Conservation (phyloP, 2,888 invertebrate genomes). For the Arctia plantaginis region DNA sequence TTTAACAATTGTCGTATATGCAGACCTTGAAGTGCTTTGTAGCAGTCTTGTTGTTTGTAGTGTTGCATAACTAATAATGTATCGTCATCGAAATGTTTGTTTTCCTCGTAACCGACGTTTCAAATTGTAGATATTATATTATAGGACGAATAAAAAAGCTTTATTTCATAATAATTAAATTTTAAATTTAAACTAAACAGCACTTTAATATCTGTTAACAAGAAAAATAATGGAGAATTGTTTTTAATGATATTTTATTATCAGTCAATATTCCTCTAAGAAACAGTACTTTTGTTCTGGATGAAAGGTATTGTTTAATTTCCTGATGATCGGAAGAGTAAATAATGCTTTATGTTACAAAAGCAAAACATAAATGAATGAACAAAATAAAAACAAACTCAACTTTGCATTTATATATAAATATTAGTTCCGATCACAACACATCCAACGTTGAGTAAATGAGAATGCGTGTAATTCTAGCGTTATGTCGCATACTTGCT, state of each 20-base stretch:
- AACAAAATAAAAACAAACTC: too few relatives aligned
- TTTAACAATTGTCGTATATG: neutral
- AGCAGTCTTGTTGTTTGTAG: neutral
- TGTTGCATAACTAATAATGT: slow-evolving; percentile 1
- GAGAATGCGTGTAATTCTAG: neutral
- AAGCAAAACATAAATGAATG: too few relatives aligned
- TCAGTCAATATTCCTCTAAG: too few relatives aligned
- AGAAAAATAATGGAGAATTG: too few relatives aligned
- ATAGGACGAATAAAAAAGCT: neutral
- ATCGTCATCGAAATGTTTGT: slow-evolving; percentile 1
- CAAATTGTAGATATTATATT: neutral
- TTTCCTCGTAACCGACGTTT: neutral
- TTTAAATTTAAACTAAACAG: neutral
- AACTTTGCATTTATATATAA: too few relatives aligned
- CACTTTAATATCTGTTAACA: neutral
- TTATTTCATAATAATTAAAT: neutral
- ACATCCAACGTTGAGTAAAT: neutral
- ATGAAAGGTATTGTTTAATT: too few relatives aligned
- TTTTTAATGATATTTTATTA: too few relatives aligned
- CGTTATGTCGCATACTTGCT: neutral
- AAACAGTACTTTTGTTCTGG: too few relatives aligned
- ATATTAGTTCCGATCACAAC: neutral
- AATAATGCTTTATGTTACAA: too few relatives aligned
- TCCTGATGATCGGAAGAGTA: too few relatives aligned
- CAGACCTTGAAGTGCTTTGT: slow-evolving; percentile 11